A percentile compares a stretch with the other conserved stretches of the same genome.
Conservation (phyloP, 2,888 invertebrate species). For the Dynastes maya region DNA sequence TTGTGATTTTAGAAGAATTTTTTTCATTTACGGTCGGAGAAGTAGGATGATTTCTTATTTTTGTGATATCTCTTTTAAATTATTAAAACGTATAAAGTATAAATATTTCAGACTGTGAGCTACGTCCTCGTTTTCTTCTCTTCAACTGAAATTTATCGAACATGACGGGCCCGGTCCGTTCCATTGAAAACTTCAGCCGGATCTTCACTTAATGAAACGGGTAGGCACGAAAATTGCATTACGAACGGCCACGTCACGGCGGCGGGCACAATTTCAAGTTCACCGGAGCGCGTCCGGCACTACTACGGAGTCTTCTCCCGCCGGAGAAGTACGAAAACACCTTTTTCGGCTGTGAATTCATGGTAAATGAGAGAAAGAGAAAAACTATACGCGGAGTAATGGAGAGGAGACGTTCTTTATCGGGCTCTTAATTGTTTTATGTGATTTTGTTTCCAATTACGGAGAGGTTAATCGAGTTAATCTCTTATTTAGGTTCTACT, state of each 20-base stretch:
- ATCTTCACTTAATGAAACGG: constrained; percentile 30
- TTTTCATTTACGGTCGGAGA: too few species aligned
- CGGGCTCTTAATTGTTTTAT: background rate
- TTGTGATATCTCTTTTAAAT: too few species aligned
- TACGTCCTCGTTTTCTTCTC: background rate
- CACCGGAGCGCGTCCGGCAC: background rate
- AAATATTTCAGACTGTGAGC: too few species aligned
- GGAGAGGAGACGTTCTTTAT: background rate
- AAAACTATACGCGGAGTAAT: background rate
- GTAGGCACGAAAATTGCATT: constrained; percentile 31
- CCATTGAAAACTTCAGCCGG: constrained; percentile 28
- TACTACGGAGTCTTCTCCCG: background rate
- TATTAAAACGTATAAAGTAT: too few species aligned
- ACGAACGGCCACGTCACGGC: background rate
- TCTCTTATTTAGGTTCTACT: background rate
- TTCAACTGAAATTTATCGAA: constrained; percentile 20
- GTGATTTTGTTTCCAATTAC: constrained; percentile 6
- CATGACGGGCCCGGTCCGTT: constrained; percentile 11
- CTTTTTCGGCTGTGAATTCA: background rate
- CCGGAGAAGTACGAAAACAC: background rate
- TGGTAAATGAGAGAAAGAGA: background rate
- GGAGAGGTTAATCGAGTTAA: background rate
- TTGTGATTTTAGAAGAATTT: too few species aligned
- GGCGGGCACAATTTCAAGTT: background rate
- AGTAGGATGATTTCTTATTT: too few species aligned